A percentile compares a stretch with the other conserved stretches of the same genome.
phyloP scores from a whole-genome alignment of 2,888 invertebrate species.

The Cryptocephalus primarius region DNA sequence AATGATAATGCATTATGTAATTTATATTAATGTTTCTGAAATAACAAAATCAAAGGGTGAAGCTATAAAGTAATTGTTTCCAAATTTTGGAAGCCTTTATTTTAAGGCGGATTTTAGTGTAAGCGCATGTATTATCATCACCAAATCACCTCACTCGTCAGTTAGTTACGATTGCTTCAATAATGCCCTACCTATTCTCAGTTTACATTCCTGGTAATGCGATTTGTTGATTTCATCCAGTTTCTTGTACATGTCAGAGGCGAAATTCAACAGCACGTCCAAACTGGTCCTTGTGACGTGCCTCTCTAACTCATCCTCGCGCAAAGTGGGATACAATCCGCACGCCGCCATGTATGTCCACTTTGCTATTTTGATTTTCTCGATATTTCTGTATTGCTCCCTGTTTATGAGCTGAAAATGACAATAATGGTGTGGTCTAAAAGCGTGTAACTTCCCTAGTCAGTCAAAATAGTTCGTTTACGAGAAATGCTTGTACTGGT shows the following conservation, averaged over 20 bases:
- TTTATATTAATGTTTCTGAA: too few species aligned
- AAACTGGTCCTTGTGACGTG: conserved; percentile 33
- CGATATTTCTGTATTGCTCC: conserved; percentile 50
- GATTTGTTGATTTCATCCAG: conserved; percentile 49
- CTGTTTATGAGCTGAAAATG: conserved; percentile 17
- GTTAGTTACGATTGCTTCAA: too few species aligned
- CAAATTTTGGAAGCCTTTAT: too few species aligned
- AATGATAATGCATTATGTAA: too few species aligned
- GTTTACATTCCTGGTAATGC: conserved; percentile 46
- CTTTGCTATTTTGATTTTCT: conserved; percentile 94
- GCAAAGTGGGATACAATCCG: conserved; percentile 65
- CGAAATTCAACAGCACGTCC: conserved; percentile 58
- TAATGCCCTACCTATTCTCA: conserved; percentile 54
- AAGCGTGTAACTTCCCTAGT: too few species aligned
- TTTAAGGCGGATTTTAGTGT: too few species aligned
- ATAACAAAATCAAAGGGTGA: too few species aligned
- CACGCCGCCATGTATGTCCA: conserved; percentile 97
- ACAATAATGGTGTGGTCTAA: background rate
- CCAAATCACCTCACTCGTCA: too few species aligned
- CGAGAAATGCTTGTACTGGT: too few species aligned
- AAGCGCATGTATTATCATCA: too few species aligned
- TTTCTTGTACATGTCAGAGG: conserved; percentile 57
- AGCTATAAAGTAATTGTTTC: too few species aligned
- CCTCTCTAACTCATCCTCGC: conserved; percentile 36
- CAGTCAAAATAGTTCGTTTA: too few species aligned